phyloP scores from a whole-genome alignment of 2,888 invertebrate genomes.

The Parnassius mnemosyne region DNA sequence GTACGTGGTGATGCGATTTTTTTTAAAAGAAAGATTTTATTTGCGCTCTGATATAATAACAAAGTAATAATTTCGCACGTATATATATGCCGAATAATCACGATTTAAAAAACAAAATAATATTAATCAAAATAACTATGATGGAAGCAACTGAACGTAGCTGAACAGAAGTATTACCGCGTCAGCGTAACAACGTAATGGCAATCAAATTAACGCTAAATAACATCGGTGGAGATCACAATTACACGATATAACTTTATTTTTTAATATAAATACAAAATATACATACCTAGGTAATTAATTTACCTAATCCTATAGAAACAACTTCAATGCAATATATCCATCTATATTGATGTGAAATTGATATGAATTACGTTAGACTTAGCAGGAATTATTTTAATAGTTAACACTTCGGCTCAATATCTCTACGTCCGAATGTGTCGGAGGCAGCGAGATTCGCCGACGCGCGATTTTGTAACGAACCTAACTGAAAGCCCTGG shows the following conservation, averaged over 20 bases:
- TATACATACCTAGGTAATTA: constrained; percentile 70
- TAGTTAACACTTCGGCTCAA: constrained; percentile 60
- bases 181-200: constrained; percentile 73
- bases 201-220: constrained; percentile 77
- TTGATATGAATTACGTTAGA: constrained; percentile 66
- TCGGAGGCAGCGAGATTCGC: not conserved
- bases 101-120: constrained; percentile 63
- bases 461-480: constrained; percentile 22
- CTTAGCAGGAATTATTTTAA: constrained; percentile 65
- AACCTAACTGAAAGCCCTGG: constrained; percentile 26
- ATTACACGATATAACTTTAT: constrained; percentile 73
- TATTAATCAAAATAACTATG: constrained; percentile 60
- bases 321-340: constrained; percentile 77
- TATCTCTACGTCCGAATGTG: constrained; percentile 14
- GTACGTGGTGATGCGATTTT: constrained; percentile 68
- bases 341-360: constrained; percentile 74
- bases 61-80: constrained; percentile 56
- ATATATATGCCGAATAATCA: constrained; percentile 61
- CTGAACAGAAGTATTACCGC: constrained; percentile 57
- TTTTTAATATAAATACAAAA: constrained; percentile 74
- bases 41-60: constrained; percentile 57
- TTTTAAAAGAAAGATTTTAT: constrained; percentile 47
- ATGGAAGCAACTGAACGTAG: constrained; percentile 74
- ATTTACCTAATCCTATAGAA: constrained; percentile 67
- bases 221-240: constrained; percentile 81